Percentiles rank a stretch among this genome's conserved stretches.
These are phyloP conservation scores for Sterrhoptilus dennistouni DNA, from an alignment of 2,113 vertebrate species.

Conservation along the genomic window DNA sequence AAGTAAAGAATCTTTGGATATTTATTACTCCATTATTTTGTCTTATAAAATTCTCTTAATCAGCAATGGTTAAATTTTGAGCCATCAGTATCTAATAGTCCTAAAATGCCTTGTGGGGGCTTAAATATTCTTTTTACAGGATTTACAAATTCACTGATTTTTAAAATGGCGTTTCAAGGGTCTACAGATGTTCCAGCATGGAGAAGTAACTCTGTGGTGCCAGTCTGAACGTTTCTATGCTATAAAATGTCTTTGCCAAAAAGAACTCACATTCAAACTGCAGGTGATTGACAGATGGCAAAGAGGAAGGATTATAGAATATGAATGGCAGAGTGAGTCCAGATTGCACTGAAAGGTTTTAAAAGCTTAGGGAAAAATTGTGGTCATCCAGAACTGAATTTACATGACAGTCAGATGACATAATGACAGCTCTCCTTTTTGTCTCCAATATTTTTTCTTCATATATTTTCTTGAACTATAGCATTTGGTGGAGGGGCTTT, in stretches of 20 bases:
- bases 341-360: background rate
- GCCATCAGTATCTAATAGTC: background rate
- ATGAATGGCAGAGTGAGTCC: background rate
- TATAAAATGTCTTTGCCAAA: background rate
- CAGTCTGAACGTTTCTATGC: background rate
- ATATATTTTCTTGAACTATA: background rate
- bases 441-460: background rate
- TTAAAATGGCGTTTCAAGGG: background rate
- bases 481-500: background rate
- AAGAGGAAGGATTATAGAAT: background rate
- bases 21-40: conserved; percentile 24
- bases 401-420: background rate
- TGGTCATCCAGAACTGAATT: background rate
- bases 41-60: background rate
- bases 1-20: background rate
- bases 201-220: background rate
- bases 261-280: background rate
- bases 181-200: background rate
- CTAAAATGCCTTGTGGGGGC: background rate
- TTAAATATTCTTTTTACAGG: background rate
- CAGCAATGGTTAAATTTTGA: conserved; percentile 20
- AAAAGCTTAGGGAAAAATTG: background rate
- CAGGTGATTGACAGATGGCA: conserved; percentile 8
- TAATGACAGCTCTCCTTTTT: background rate
- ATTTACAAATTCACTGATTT: conserved; percentile 17